Evolutionary conservation across 1,140 invertebrate species (phyloP).

Genomic region (Temnothorax longispinosus): DNA sequence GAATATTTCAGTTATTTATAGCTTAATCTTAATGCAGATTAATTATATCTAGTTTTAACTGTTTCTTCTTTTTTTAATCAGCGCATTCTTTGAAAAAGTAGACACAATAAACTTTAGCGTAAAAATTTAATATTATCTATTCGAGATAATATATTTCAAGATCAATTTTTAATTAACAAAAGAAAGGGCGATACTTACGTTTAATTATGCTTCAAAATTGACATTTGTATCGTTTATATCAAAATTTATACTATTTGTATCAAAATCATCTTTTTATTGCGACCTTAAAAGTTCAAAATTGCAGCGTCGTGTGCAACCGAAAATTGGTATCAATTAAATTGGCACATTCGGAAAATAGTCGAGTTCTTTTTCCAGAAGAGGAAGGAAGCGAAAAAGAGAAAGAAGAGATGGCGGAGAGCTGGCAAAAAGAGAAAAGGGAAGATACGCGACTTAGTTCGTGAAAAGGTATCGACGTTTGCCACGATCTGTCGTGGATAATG

Average conservation of each 20-base stretch:
- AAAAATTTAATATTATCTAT: slow-evolving; percentile 9
- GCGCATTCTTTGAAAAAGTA: not conserved
- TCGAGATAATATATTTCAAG: not conserved
- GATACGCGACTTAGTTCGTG: slow-evolving; percentile 59
- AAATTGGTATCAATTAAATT: slow-evolving; percentile 41
- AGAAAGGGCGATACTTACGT: not conserved
- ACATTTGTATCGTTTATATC: not conserved
- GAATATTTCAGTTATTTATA: slow-evolving; percentile 29
- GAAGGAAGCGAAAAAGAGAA: slow-evolving; percentile 9
- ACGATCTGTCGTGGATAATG: slow-evolving; percentile 74
- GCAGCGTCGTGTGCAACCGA: not conserved
- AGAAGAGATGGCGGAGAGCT: slow-evolving; percentile 16
- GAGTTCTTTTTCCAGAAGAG: not conserved
- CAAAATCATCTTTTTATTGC: not conserved
- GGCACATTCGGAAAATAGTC: not conserved
- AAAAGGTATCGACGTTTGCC: slow-evolving; percentile 74
- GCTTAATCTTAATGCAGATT: not conserved
- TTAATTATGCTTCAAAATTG: not conserved
- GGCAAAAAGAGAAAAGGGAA: slow-evolving; percentile 43
- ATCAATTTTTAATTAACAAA: not conserved
- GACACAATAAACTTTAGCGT: not conserved
- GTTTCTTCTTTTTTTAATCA: not conserved
- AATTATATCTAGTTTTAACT: not conserved
- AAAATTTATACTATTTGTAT: not conserved
- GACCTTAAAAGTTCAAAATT: not conserved